phyloP scores from a whole-genome alignment of 2,888 invertebrate species.

The Drosophila hawaiiensis region DNA sequence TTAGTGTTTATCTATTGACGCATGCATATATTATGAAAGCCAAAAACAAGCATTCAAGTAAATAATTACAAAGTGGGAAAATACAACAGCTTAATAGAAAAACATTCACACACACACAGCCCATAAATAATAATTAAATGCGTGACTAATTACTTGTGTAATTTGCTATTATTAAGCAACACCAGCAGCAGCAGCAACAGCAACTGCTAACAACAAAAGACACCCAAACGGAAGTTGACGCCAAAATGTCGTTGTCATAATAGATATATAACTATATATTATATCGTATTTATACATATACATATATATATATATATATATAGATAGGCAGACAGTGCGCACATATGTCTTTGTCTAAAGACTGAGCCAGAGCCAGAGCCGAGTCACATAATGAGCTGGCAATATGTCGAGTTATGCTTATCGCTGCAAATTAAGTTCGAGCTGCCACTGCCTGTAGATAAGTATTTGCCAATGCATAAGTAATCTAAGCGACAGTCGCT shows the following conservation, averaged over 20 bases:
- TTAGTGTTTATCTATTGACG: constrained; percentile 54
- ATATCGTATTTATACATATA: not conserved
- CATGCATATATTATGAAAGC: constrained; percentile 53
- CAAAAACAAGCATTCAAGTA: constrained; percentile 59
- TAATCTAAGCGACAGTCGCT: constrained; percentile 25
- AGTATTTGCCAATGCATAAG: constrained; percentile 65
- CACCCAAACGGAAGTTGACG: constrained; percentile 50
- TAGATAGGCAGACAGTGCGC: not conserved
- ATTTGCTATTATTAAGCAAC: constrained; percentile 77
- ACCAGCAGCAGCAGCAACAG: constrained; percentile 33
- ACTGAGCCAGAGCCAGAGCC: not conserved
- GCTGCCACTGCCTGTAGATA: constrained; percentile 42
- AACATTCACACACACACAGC: constrained; percentile 29
- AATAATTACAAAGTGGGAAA: constrained; percentile 66
- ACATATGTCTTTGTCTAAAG: constrained; percentile 4
- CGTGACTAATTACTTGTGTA: constrained; percentile 83
- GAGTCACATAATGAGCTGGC: constrained; percentile 70
- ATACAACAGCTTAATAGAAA: constrained; percentile 37
- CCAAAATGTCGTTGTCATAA: constrained; percentile 57
- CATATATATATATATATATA: not conserved
- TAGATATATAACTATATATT: constrained; percentile 37
- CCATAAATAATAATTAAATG: constrained; percentile 81
- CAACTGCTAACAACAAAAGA: constrained; percentile 32
- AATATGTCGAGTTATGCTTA: constrained; percentile 71
- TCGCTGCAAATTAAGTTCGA: constrained; percentile 74